Base-by-base conservation (phyloP, 53 echinoderm and acorn worm species). In the Paelopatides confundens region DNA sequence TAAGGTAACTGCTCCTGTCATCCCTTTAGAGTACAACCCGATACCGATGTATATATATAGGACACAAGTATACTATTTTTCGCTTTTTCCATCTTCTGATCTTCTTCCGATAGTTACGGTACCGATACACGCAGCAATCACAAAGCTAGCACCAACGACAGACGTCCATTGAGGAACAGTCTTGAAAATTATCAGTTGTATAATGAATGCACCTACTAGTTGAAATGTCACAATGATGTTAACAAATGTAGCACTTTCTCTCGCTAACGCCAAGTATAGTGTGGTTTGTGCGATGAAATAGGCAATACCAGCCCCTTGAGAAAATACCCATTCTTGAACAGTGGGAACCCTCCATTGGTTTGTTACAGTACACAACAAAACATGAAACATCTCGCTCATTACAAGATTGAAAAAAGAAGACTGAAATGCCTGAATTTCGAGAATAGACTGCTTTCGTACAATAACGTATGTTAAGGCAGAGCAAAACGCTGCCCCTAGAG, bases 361-460 rank as follows among this genome's bases (percentile, higher is more conserved):
- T 7, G 48, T 28, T 2, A 33, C 54, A 7, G 53, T 18, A 53
- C 79, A 79, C 2, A 50, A 31, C 3, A 34, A 13, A 3, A 21
- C 17, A 31, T 28, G 24, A 1, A 29, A 29, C 1, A 52, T 13
- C 9, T 33, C 51, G 3, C 11, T 48, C 2, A 79, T 1, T 3
- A 54, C 11, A 28, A 32, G 10, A 31, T 48, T 32, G 29, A 15
- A 27, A 31, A 79, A 50, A 8, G 51, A 47, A 10, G 53, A 52
- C 21, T 30, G 17, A 33, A 14, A 79, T 53, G 79, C 31, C 14
- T 79, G 54, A 4, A 79, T 54, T 0, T 32, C 79, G 13, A 79
- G 15, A 2, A 32, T 79, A 1, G 79, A 31, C 51, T 79, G 79
- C 53, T 79, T 79, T 33, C 79, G 79, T 24, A 54, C 79, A 5